Evolutionary conservation across 2,888 invertebrate species (phyloP).

Genomic region (Scaptomyza flava): DNA sequence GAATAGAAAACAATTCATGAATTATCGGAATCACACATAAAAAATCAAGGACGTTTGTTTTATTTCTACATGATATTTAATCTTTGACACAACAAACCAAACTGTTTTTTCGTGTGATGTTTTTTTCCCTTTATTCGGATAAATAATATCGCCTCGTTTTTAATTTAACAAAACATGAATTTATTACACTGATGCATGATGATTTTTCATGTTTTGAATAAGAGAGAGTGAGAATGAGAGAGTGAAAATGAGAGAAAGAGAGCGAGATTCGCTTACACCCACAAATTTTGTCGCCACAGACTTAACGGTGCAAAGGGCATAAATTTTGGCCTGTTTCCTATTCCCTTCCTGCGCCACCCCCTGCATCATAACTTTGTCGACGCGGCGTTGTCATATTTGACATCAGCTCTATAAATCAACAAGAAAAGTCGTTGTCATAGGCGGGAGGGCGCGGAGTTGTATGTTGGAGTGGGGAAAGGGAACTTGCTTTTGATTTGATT

Average conservation of each 20-base stretch:
- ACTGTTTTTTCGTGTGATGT: constrained; percentile 16
- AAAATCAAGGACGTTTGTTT: background rate
- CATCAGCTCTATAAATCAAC: constrained; percentile 78
- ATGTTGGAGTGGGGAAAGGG: background rate
- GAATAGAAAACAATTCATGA: background rate
- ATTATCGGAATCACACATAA: background rate
- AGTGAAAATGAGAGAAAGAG: background rate
- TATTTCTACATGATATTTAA: background rate
- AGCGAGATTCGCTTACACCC: constrained; percentile 48
- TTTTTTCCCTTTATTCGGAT: constrained; percentile 18
- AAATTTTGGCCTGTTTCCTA: constrained; percentile 49
- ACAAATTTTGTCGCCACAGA: constrained; percentile 55
- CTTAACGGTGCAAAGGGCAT: constrained; percentile 78
- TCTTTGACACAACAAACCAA: constrained; percentile 1
- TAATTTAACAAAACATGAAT: constrained; percentile 64
- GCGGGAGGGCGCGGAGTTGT: background rate
- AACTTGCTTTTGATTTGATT: constrained; percentile 70
- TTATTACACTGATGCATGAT: constrained; percentile 62
- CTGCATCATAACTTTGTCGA: constrained; percentile 28
- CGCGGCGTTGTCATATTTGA: constrained; percentile 79
- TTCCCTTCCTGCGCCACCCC: background rate
- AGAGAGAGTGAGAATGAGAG: background rate
- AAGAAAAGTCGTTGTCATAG: constrained; percentile 56
- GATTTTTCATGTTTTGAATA: constrained; percentile 32
- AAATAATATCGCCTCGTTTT: constrained; percentile 41